Evolutionary conservation across 2,797 vertebrate genomes (phyloP).

Genomic region (Sebastiscus albofasciatus): DNA sequence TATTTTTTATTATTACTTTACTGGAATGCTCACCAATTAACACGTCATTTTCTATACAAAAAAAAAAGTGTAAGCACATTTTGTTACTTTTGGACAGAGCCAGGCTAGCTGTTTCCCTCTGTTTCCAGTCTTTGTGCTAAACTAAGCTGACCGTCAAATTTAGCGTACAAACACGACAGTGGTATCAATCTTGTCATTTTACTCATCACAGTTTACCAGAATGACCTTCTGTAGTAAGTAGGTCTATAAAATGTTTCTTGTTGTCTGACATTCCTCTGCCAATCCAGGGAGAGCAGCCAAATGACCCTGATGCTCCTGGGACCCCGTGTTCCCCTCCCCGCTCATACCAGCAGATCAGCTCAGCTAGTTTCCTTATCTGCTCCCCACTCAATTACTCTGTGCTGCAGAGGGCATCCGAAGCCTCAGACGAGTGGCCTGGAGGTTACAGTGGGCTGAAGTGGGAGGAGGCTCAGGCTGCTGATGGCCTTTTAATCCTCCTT

Average conservation of each 20-base stretch:
- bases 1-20: neutral
- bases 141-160: neutral
- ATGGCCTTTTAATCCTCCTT: slow-evolving; percentile 71
- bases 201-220: neutral
- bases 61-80: neutral
- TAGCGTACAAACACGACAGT: neutral
- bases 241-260: slow-evolving; percentile 55
- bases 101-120: neutral
- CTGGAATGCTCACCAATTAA: neutral
- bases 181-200: neutral
- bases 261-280: slow-evolving; percentile 74
- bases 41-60: fast-evolving
- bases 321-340: slow-evolving; percentile 49
- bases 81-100: neutral
- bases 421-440: slow-evolving; percentile 65
- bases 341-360: slow-evolving; percentile 77
- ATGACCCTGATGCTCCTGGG: slow-evolving; percentile 72
- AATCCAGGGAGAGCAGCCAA: slow-evolving; percentile 69
- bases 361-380: slow-evolving; percentile 81
- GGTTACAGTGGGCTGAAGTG: slow-evolving; percentile 61
- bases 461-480: slow-evolving; percentile 58
- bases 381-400: slow-evolving; percentile 79
- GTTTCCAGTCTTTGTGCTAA: neutral
- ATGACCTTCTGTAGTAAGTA: slow-evolving; percentile 19
- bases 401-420: slow-evolving; percentile 68